Conservation (phyloP, 2,888 invertebrate species). For the Apoda limacodes region DNA sequence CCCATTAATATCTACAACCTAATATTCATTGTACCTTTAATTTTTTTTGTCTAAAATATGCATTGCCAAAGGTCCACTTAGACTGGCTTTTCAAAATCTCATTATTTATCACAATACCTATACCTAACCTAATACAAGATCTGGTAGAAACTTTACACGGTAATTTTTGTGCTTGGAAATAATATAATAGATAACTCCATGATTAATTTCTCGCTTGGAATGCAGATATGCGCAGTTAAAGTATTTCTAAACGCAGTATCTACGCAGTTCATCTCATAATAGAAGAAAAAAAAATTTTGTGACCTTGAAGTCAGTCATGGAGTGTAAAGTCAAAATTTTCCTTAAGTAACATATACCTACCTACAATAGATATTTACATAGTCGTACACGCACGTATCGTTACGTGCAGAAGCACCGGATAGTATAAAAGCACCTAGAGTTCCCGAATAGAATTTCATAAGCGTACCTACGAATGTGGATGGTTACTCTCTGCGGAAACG, state of each 20-base stretch:
- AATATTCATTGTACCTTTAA: constrained; percentile 63
- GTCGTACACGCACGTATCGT: constrained; percentile 45
- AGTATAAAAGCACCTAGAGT: constrained; percentile 67
- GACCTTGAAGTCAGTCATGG: constrained; percentile 49
- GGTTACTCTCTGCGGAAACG: too few species aligned
- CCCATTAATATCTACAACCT: constrained; percentile 40
- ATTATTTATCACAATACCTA: constrained; percentile 66
- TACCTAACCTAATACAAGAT: constrained; percentile 63
- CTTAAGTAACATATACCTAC: constrained; percentile 23
- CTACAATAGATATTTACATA: constrained; percentile 62
- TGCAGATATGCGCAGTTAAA: too few species aligned
- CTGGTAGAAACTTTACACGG: constrained; percentile 57
- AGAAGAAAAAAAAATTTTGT: constrained; percentile 41
- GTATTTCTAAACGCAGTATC: too few species aligned
- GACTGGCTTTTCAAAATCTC: constrained; percentile 57
- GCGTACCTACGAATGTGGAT: too few species aligned
- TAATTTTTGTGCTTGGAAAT: constrained; percentile 55
- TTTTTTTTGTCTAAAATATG: constrained; percentile 47
- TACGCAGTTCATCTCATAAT: too few species aligned
- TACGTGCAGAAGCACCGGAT: constrained; percentile 65
- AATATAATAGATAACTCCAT: too few species aligned
- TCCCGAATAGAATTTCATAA: constrained; percentile 63
- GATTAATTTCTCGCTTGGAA: too few species aligned
- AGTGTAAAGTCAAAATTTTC: constrained; percentile 33
- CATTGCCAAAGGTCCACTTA: constrained; percentile 37